A percentile compares a stretch with the other conserved stretches of the same genome.
phyloP scores from a whole-genome alignment of 2,888 invertebrate species.

The Nephrocerus scutellatus region DNA sequence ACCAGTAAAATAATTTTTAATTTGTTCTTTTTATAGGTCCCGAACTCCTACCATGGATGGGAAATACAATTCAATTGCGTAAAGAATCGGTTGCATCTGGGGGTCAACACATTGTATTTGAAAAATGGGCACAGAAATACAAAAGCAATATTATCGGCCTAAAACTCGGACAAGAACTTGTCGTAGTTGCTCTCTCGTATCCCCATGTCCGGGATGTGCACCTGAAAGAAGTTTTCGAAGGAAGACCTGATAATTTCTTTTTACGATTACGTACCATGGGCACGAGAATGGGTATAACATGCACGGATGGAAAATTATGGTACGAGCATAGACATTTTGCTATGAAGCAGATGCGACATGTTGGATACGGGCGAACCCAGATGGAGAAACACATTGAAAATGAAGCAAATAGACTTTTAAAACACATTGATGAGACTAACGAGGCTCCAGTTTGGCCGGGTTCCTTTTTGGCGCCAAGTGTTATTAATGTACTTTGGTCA shows the following conservation, averaged over 20 bases:
- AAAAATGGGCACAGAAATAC: slow-evolving; percentile 48
- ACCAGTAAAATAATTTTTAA: neutral
- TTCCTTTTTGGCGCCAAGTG: slow-evolving; percentile 50
- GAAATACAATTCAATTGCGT: slow-evolving; percentile 40
- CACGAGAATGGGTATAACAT: slow-evolving; percentile 51
- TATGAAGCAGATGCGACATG: slow-evolving; percentile 49
- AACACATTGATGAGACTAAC: slow-evolving; percentile 30
- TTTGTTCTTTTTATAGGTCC: slow-evolving; percentile 34
- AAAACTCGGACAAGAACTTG: slow-evolving; percentile 51
- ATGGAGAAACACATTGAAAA: slow-evolving; percentile 53
- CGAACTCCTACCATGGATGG: slow-evolving; percentile 40
- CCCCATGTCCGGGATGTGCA: slow-evolving; percentile 52
- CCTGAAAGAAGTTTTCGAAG: slow-evolving; percentile 55
- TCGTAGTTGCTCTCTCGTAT: slow-evolving; percentile 53
- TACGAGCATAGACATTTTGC: slow-evolving; percentile 53
- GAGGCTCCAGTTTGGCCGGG: slow-evolving; percentile 38
- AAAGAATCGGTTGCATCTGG: slow-evolving; percentile 41
- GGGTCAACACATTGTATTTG: slow-evolving; percentile 51
- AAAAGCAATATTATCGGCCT: slow-evolving; percentile 53
- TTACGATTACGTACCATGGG: slow-evolving; percentile 58
- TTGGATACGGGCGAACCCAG: slow-evolving; percentile 53
- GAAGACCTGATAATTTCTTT: slow-evolving; percentile 61
- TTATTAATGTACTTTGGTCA: slow-evolving; percentile 61
- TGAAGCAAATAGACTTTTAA: slow-evolving; percentile 50
- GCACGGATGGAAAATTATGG: slow-evolving; percentile 55